Conservation (phyloP, 37 sponge, comb jelly and placozoan genomes). For the Halichondria panicea region DNA sequence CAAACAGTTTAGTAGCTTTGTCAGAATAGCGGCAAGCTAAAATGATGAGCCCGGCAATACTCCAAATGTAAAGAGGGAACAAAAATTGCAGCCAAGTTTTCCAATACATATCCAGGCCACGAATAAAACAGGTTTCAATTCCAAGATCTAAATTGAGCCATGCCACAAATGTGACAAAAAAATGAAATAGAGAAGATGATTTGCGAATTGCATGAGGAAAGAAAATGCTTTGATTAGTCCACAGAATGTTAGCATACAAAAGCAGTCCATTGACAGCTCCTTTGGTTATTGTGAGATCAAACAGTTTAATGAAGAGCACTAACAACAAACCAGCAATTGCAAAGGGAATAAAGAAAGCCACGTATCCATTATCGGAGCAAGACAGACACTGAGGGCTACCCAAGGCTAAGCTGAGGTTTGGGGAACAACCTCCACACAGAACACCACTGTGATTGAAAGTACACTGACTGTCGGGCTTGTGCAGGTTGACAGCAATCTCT, state of each 20-base stretch:
- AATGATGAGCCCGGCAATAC: constrained; percentile 8
- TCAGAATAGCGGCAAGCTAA: not conserved
- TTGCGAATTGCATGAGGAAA: no score
- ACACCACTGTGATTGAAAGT: constrained; percentile 23
- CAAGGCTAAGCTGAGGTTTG: constrained; percentile 17
- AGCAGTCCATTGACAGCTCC: constrained; percentile 57
- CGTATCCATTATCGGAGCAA: constrained; percentile 4
- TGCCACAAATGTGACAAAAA: constrained; percentile 12
- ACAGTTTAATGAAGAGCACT: constrained; percentile 14
- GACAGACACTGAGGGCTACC: constrained; percentile 13
- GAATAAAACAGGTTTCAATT: constrained; percentile 29
- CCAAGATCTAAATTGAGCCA: constrained; percentile 39
- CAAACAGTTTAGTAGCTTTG: not conserved
- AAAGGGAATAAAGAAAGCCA: constrained; percentile 7
- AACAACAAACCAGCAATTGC: constrained; percentile 34
- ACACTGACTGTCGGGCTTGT: constrained; percentile 57
- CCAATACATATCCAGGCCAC: constrained; percentile 37
- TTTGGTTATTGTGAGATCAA: constrained; percentile 45
- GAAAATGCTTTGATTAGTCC: no score
- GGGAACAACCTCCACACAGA: constrained; percentile 41
- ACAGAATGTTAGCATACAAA: constrained; percentile 43
- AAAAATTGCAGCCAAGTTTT: not conserved
- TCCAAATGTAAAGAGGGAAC: constrained; percentile 40
- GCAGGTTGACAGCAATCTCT: no score
- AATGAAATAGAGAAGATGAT: no score